Percentiles rank a stretch among this genome's conserved stretches.
Conservation (phyloP, 1,140 invertebrate genomes). For the Campoletis sonorensis region DNA sequence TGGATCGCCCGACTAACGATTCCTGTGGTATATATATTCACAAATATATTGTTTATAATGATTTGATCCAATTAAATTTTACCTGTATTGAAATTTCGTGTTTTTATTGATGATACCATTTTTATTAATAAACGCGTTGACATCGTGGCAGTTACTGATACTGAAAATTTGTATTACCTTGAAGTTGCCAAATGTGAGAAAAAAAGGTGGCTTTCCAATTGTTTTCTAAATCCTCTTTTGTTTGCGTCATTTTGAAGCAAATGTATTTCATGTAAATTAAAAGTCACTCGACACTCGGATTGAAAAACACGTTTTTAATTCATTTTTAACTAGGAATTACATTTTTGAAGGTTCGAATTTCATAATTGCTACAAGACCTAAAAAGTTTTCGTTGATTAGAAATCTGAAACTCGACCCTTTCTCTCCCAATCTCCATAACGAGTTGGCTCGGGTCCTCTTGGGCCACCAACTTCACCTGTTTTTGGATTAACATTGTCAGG, state of each 20-base stretch:
- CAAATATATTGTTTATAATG: background rate
- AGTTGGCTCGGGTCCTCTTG: conserved; percentile 97
- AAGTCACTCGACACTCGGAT: no score
- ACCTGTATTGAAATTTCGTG: background rate
- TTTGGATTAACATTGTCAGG: conserved; percentile 93
- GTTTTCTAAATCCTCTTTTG: no score
- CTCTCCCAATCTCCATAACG: conserved; percentile 99
- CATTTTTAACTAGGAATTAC: background rate
- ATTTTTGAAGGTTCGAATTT: background rate
- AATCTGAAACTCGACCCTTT: conserved; percentile 97
- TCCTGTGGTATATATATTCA: background rate
- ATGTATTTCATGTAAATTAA: no score
- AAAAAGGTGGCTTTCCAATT: no score
- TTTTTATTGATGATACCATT: background rate
- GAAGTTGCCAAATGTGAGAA: background rate
- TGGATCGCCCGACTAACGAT: background rate
- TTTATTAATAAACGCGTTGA: background rate
- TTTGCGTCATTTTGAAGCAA: no score
- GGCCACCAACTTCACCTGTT: conserved; percentile 97
- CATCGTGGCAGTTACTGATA: background rate
- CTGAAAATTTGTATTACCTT: background rate
- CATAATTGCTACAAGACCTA: background rate
- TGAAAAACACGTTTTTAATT: background rate
- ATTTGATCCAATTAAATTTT: background rate
- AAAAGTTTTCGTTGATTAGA: conserved; percentile 78